These are phyloP conservation scores for Thereva unica DNA, from an alignment of 2,888 invertebrate genomes.

Conservation along the genomic window DNA sequence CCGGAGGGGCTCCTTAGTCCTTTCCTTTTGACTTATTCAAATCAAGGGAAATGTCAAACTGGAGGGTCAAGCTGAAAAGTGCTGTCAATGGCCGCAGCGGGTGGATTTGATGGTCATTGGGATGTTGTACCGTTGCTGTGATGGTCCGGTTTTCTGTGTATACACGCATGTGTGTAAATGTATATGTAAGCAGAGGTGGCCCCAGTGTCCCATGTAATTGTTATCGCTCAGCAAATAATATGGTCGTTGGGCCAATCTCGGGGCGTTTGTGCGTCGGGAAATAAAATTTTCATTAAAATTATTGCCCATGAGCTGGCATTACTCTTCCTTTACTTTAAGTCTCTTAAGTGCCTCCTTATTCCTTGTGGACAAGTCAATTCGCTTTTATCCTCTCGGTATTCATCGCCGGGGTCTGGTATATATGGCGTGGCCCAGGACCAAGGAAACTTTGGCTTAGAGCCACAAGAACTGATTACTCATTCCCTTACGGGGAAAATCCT, in stretches of 20 bases:
- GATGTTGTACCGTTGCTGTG: too few relatives aligned
- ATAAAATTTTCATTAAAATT: conserved; percentile 30
- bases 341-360: conserved; percentile 27
- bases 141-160: too few relatives aligned
- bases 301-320: conserved; percentile 22
- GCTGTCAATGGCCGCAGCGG: neutral
- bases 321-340: conserved; percentile 10
- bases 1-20: neutral
- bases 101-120: too few relatives aligned
- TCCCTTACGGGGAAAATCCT: neutral
- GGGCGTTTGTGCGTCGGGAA: neutral
- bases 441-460: conserved; percentile 24
- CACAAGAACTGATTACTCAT: conserved; percentile 31
- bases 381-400: neutral
- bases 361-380: conserved; percentile 21
- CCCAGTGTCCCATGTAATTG: too few relatives aligned
- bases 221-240: too few relatives aligned
- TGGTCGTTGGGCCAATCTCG: too few relatives aligned
- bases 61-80: neutral
- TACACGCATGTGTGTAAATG: too few relatives aligned
- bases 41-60: conserved; percentile 1
- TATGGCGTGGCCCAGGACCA: conserved; percentile 7
- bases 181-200: too few relatives aligned
- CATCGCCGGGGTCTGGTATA: conserved; percentile 5
- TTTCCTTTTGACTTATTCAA: neutral